These are phyloP conservation scores for Sceloporus tristichus DNA, from an alignment of 2,113 vertebrate species.

Conservation along the genomic window DNA sequence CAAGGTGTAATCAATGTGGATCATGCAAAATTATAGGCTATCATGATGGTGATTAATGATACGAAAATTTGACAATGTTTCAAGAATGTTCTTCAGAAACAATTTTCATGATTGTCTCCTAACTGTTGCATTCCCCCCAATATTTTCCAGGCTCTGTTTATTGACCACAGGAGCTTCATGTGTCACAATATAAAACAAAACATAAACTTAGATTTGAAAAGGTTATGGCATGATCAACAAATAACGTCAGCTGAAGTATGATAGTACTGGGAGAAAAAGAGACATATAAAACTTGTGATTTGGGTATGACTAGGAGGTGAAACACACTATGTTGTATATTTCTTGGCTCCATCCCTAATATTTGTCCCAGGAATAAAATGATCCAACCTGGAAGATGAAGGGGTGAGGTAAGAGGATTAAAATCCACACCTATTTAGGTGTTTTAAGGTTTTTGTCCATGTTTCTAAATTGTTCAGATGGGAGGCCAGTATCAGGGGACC, in stretches of 20 bases:
- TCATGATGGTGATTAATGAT: not conserved
- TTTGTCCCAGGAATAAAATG: not conserved
- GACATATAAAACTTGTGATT: not conserved
- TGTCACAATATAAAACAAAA: not conserved
- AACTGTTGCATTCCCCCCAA: not conserved
- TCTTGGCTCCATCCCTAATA: not conserved
- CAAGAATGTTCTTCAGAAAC: not conserved
- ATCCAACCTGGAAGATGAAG: constrained; percentile 24
- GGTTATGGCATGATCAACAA: not conserved
- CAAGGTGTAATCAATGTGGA: not conserved
- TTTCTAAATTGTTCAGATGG: constrained; percentile 11
- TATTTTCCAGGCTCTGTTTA: not conserved
- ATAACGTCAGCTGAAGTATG: not conserved
- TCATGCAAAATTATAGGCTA: not conserved
- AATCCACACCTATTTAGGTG: not conserved
- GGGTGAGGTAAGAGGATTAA: constrained; percentile 6
- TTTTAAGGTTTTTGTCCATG: constrained; percentile 6
- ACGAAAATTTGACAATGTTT: not conserved
- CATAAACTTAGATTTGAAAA: not conserved
- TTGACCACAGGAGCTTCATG: not conserved
- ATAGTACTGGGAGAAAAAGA: not conserved
- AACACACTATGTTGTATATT: not conserved
- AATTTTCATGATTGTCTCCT: not conserved
- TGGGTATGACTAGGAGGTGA: constrained; percentile 14
- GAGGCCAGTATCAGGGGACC: constrained; percentile 25